Evolutionary conservation across 2,797 vertebrate genomes (phyloP).

Genomic region (Pristis pectinata): DNA sequence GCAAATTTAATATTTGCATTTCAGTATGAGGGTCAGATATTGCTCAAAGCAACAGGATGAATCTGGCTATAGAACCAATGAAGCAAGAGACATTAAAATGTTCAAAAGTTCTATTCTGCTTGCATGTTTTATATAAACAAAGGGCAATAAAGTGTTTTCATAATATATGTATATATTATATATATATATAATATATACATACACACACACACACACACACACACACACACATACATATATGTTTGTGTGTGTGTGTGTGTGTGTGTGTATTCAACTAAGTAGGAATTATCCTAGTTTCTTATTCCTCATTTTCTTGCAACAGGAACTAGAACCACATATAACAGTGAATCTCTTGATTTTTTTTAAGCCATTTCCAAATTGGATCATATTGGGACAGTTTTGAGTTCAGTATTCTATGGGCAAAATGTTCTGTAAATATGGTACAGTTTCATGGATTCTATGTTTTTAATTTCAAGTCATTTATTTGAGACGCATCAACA

Average conservation of each 20-base stretch:
- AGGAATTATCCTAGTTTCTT: neutral
- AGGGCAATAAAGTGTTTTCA: too few species aligned
- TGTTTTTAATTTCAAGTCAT: neutral
- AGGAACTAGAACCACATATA: neutral
- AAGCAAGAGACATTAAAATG: too few species aligned
- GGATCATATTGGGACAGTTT: neutral
- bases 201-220: too few species aligned
- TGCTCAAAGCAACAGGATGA: too few species aligned
- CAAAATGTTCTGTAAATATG: neutral
- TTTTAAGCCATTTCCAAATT: neutral
- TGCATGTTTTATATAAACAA: too few species aligned
- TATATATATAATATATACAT: neutral
- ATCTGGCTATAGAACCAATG: too few species aligned
- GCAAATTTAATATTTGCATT: too few species aligned
- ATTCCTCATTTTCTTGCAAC: neutral
- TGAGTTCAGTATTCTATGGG: neutral
- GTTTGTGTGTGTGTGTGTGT: too few species aligned
- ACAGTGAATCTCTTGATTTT: neutral
- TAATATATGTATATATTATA: too few species aligned
- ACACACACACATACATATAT: too few species aligned
- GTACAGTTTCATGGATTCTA: neutral
- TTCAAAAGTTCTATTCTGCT: too few species aligned
- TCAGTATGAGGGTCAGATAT: too few species aligned
- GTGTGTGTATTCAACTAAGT: neutral
- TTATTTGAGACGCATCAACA: neutral